Conservation (phyloP, 2,888 invertebrate genomes). For the Xanthia togata region DNA sequence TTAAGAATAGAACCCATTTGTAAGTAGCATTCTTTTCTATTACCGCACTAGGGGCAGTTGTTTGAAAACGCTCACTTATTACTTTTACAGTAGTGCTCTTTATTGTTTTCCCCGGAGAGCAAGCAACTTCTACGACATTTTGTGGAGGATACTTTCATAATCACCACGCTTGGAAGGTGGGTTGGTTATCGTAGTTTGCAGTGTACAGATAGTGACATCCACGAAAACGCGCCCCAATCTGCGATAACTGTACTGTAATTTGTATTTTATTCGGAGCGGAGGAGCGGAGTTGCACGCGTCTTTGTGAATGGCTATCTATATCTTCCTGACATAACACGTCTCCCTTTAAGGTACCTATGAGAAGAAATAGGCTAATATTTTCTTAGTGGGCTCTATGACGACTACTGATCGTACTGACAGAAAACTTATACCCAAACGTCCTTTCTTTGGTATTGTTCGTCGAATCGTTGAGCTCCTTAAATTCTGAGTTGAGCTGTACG, state of each 20-base stretch:
- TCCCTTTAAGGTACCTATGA: background rate
- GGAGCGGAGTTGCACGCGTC: no score
- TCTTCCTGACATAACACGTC: constrained; percentile 1
- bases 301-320: no score
- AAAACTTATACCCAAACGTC: no score
- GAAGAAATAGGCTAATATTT: constrained; percentile 3
- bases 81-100: constrained; percentile 19
- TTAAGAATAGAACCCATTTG: constrained; percentile 43
- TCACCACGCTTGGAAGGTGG: constrained; percentile 11
- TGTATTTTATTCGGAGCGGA: no score
- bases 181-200: constrained; percentile 1
- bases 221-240: no score
- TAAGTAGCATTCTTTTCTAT: constrained; percentile 47
- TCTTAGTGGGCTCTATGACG: background rate
- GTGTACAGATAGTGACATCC: background rate
- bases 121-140: constrained; percentile 1
- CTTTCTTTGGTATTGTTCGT: no score
- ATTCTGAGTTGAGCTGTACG: no score
- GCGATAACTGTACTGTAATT: no score
- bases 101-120: background rate
- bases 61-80: constrained; percentile 40
- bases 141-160: background rate
- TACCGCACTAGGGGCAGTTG: constrained; percentile 38
- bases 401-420: background rate
- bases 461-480: no score